Evolutionary conservation across 2,797 vertebrate species (phyloP), one percentile per base, ranked within the genome.

Genomic region (Pterois miles): DNA sequence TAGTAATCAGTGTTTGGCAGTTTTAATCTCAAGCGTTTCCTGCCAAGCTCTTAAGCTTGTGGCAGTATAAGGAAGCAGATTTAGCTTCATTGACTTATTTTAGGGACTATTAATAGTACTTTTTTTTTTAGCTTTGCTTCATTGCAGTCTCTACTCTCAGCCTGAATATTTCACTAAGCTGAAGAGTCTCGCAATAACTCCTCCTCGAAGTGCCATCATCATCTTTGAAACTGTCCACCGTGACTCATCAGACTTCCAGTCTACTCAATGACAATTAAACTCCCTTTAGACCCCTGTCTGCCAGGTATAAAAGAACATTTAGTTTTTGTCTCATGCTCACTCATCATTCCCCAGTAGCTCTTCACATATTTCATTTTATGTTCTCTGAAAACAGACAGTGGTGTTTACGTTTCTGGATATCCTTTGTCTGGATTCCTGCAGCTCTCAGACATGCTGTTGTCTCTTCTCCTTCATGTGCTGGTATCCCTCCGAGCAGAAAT

Each of bases 1-100:
- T 75, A 69, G 86, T 79, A 91, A 93, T 93, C 92, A 85, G 83
- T 62, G 83, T 88, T 89, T 86, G 82, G 63, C 82, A 29, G 80
- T 88, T 91, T 91, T 91, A 93, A 92, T 92, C 91, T 59, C 76
- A 69, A 59, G 78, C 60, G 2, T 46, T 75, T 71, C 83, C 75
- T 82, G 89, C 88, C 89, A 83, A 88, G 87, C 84, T 76, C 78
- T 90, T 88, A 91, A 92, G 76, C 89, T 83, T 3, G 33, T 53
- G 81, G 68, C 25, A 5, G 81, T 76, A 82, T 84, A 75, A 86
- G 77, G 71, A 60, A 72, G 56, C 80, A 85, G 84, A 86, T 90
- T 91, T 83, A 46, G 43, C 76, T 87, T 82, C 76, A 80, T 86
- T 91, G 76, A 80, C 80, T 86, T 90, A 85, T 87, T 92, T 87